Evolutionary conservation across 2,888 invertebrate genomes (phyloP).

Genomic region (Xanthorhoe spadicearia): DNA sequence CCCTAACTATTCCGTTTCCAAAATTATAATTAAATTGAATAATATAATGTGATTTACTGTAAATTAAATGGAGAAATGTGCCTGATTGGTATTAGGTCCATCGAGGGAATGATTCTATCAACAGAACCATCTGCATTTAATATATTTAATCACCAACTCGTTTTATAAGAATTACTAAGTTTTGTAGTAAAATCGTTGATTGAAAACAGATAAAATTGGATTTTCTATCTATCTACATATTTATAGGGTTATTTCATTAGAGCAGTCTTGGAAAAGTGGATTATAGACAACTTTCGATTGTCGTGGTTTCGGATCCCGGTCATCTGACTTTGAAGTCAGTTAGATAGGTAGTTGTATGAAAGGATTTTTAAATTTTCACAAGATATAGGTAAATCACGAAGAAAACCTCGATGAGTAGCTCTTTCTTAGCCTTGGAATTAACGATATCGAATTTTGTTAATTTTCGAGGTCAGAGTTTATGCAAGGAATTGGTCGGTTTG

Average conservation of each 20-base stretch:
- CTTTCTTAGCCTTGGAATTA: no score
- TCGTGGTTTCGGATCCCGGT: no score
- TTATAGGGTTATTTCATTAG: neutral
- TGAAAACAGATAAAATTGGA: slow-evolving; percentile 27
- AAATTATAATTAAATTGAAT: slow-evolving; percentile 65
- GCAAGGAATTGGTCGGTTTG: no score
- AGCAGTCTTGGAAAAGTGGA: neutral
- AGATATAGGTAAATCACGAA: no score
- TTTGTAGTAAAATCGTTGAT: slow-evolving; percentile 28
- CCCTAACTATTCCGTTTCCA: slow-evolving; percentile 16
- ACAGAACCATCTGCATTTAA: slow-evolving; percentile 26
- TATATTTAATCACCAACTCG: slow-evolving; percentile 37
- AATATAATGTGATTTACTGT: slow-evolving; percentile 68
- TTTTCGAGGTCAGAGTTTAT: no score
- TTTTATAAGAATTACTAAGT: slow-evolving; percentile 25
- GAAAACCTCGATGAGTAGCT: no score
- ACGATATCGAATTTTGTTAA: no score
- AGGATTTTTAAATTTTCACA: no score
- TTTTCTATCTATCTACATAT: slow-evolving; percentile 5
- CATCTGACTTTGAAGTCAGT: no score
- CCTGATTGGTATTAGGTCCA: slow-evolving; percentile 38
- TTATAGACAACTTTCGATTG: no score
- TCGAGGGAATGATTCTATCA: slow-evolving; percentile 40
- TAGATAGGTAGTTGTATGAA: no score
- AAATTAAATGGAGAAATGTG: slow-evolving; percentile 51